phyloP scores from a whole-genome alignment of 2,888 invertebrate genomes.

The Pterostichus madidus region DNA sequence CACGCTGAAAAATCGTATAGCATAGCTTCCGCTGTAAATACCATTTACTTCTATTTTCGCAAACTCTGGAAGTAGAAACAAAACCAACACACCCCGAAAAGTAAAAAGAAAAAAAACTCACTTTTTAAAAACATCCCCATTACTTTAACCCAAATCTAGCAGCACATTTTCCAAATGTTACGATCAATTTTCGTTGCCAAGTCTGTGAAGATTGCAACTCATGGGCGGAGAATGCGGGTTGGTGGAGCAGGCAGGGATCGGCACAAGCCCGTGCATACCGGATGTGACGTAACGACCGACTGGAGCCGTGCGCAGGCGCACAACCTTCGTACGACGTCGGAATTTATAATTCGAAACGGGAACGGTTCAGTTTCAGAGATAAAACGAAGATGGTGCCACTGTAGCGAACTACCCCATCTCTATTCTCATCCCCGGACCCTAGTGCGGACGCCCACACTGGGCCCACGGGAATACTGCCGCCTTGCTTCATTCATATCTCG shows the following conservation, averaged over 20 bases:
- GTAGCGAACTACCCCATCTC: slow-evolving; percentile 33
- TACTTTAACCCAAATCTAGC: slow-evolving; percentile 65
- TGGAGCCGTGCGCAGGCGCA: slow-evolving; percentile 40
- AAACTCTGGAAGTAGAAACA: slow-evolving; percentile 25
- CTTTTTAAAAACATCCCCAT: slow-evolving; percentile 63
- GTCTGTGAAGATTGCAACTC: slow-evolving; percentile 63
- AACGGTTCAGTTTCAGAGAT: slow-evolving; percentile 62
- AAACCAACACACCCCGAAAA: slow-evolving; percentile 41
- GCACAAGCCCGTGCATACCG: slow-evolving; percentile 54
- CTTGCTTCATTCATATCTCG: slow-evolving; percentile 64
- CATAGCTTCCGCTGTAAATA: slow-evolving; percentile 25
- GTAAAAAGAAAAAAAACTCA: slow-evolving; percentile 55
- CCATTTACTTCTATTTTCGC: slow-evolving; percentile 41
- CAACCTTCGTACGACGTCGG: slow-evolving; percentile 41
- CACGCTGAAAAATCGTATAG: slow-evolving; percentile 26
- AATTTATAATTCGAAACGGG: slow-evolving; percentile 63
- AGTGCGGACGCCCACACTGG: not conserved
- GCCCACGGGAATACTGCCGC: slow-evolving; percentile 23
- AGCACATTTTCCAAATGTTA: slow-evolving; percentile 66
- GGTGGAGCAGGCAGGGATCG: slow-evolving; percentile 32
- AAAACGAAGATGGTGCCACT: slow-evolving; percentile 65
- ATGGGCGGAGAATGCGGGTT: slow-evolving; percentile 62
- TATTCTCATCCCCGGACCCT: not conserved
- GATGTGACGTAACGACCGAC: slow-evolving; percentile 60
- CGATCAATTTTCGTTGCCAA: slow-evolving; percentile 64